Evolutionary conservation across 2,113 vertebrate genomes (phyloP), one percentile per base, ranked within the genome.

Genomic region (Poecile atricapillus): DNA sequence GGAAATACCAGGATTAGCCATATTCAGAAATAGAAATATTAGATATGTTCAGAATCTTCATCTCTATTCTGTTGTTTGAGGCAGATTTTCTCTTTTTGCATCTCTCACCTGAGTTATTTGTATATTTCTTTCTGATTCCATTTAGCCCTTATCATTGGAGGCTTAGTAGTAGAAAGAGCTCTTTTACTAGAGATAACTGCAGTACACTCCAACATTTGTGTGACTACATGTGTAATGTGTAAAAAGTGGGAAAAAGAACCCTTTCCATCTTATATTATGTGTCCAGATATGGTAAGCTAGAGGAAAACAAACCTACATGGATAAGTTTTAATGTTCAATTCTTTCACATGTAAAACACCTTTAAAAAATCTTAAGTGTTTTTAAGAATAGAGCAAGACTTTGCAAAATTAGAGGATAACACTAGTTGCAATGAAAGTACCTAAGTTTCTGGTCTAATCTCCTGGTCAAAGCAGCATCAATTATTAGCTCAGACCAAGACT

Each of bases 161-260:
- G 16, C 31, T 87, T 81, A 53, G 20, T 55, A n/a, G 60, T 52
- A 35, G 41, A 73, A 80, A 74, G 46, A 70, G 10, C 13, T 35
- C 5, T 82, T 59, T 55, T 70, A 50, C 37, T 63, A 33, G 43
- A 27, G 30, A 2, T 62, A 30, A 70, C 28, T 75, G 37, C 23
- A 25, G 18, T 78, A 5, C n/a, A 18, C 60, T 49, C 1, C 43
- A 12, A 11, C 3, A 14, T 37, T 47, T 71, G 11, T 46, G 31
- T 65, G 31, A 14, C 24, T 39, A 28, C 7, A 5, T 0, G 1
- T 58, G 10, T 88, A 76, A 50, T 2, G 0, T 41, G 33, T 31
- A 44, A 81, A 69, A 46, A 76, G 6, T 52, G n/a, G 28, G 22
- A 4, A 33, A 23, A 43, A 58, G 12, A 21, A 2, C 1, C 6